Base-by-base conservation (phyloP, 2,888 invertebrate species). In the Tryphoninae sp. region DNA sequence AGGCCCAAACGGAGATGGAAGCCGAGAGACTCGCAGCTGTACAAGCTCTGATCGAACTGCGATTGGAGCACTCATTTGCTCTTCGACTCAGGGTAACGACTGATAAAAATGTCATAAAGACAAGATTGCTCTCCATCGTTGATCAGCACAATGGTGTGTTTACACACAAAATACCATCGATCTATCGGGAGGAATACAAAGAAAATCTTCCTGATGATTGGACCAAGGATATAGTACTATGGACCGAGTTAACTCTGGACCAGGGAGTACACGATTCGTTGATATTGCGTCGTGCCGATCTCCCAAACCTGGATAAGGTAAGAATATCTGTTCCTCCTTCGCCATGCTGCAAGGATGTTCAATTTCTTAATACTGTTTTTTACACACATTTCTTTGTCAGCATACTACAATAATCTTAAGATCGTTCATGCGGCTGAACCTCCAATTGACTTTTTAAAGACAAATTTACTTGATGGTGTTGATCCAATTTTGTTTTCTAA, bases 141-240 rank as follows among this genome's bases (percentile, higher is more conserved):
- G 88, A 92, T 55, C 89, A 89, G 49, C 93, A 93, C 85, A 89
- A 87, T 9, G 94, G 94, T 3, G 88, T 94, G 1, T 94, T 94
- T 90, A 92, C 91, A 51, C 91, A 92, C 33, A 92, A 93, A 78
- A 85, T 94, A 40, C 92, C 92, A 11, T 88, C 90, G 1, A 92
- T 92, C 82, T 94, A 94, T 87, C 94, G 94, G 77, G 93, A 94
- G 81, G 93, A 93, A 81, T 96, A 94, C 87, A 92, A 93, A 1
- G 96, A 96, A 89, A 93, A 94, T 73, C 91, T 97, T 67, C 96
- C 97, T 0, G 92, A 92, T 11, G 94, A 96, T 89, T 96, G 97
- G 96, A 92, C 95, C 87, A 93, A 94, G 73, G 89, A 95, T 65
- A 92, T 95, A 26, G 94, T 95, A 86, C 92, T 93, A 79, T 93